phyloP scores from a whole-genome alignment of 2,113 vertebrate species.

The Epinephelus lanceolatus region DNA sequence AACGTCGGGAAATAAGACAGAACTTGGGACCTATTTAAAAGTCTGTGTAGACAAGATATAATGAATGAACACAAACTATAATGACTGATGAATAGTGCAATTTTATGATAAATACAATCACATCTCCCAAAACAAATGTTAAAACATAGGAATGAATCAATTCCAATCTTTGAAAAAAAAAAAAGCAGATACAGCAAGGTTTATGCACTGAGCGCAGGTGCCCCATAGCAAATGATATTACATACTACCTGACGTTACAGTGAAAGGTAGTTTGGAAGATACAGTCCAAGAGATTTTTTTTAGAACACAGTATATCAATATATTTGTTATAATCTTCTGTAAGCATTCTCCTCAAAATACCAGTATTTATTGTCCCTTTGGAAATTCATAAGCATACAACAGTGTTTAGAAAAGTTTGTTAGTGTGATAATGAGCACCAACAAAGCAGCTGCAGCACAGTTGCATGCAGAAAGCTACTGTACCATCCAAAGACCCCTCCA shows the following conservation, averaged over 20 bases:
- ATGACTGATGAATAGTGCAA: constrained; percentile 73
- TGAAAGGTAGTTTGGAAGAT: constrained; percentile 47
- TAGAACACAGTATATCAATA: constrained; percentile 53
- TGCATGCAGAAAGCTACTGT: constrained; percentile 47
- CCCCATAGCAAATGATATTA: constrained; percentile 35
- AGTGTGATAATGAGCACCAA: constrained; percentile 38
- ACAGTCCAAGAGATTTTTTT: constrained; percentile 22
- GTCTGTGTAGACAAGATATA: not conserved
- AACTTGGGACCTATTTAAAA: not conserved
- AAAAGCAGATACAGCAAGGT: constrained; percentile 50
- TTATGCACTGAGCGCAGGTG: constrained; percentile 31
- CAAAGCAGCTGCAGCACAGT: constrained; percentile 50
- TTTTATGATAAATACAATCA: constrained; percentile 79
- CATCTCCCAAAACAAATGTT: constrained; percentile 66
- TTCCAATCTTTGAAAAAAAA: constrained; percentile 22
- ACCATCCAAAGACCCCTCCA: not conserved
- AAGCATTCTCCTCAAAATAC: constrained; percentile 38
- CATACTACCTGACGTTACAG: constrained; percentile 42
- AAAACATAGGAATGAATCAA: constrained; percentile 63
- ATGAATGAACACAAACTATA: constrained; percentile 21
- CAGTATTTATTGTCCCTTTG: constrained; percentile 62
- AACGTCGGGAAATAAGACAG: too few species aligned
- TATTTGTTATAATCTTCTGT: constrained; percentile 38
- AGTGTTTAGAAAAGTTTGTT: constrained; percentile 4
- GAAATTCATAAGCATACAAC: constrained; percentile 49